phyloP scores from a whole-genome alignment of 2,888 invertebrate genomes.

The Macaria liturata region DNA sequence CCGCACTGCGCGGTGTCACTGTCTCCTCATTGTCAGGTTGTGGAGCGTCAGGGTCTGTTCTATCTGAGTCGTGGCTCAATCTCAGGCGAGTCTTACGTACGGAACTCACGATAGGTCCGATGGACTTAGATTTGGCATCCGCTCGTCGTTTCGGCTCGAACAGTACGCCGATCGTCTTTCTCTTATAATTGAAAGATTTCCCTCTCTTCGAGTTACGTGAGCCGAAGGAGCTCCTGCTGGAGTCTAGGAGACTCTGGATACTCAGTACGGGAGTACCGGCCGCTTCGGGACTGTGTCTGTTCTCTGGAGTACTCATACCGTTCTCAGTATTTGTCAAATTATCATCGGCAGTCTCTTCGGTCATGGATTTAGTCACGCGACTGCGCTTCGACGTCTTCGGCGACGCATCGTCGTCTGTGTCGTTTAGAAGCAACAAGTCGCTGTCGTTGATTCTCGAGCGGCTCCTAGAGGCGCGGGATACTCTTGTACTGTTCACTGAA shows the following conservation, averaged over 20 bases:
- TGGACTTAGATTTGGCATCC: slow-evolving; percentile 47
- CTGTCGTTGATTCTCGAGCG: slow-evolving; percentile 59
- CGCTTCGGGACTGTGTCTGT: slow-evolving; percentile 52
- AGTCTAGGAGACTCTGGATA: slow-evolving; percentile 61
- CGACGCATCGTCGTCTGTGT: slow-evolving; percentile 47
- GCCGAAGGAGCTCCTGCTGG: slow-evolving; percentile 45
- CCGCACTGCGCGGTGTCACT: slow-evolving; percentile 67
- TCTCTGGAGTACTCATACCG: slow-evolving; percentile 60
- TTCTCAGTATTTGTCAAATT: slow-evolving; percentile 22
- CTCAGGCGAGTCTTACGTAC: slow-evolving; percentile 39
- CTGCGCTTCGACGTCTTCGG: slow-evolving; percentile 47
- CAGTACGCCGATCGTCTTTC: slow-evolving; percentile 54
- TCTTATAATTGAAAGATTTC: slow-evolving; percentile 30
- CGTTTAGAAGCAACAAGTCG: slow-evolving; percentile 47
- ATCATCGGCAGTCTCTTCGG: slow-evolving; percentile 7
- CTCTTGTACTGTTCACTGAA: slow-evolving; percentile 48
- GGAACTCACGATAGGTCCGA: slow-evolving; percentile 32
- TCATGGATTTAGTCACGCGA: slow-evolving; percentile 29
- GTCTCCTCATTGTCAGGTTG: slow-evolving; percentile 45
- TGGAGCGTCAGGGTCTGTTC: slow-evolving; percentile 35
- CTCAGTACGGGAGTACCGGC: slow-evolving; percentile 63
- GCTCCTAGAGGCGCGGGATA: slow-evolving; percentile 51
- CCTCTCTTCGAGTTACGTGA: slow-evolving; percentile 30
- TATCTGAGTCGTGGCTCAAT: slow-evolving; percentile 43
- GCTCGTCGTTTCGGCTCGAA: slow-evolving; percentile 36